These are phyloP conservation scores for Sialis lutaria DNA, from an alignment of 2,888 invertebrate genomes.

Conservation along the genomic window DNA sequence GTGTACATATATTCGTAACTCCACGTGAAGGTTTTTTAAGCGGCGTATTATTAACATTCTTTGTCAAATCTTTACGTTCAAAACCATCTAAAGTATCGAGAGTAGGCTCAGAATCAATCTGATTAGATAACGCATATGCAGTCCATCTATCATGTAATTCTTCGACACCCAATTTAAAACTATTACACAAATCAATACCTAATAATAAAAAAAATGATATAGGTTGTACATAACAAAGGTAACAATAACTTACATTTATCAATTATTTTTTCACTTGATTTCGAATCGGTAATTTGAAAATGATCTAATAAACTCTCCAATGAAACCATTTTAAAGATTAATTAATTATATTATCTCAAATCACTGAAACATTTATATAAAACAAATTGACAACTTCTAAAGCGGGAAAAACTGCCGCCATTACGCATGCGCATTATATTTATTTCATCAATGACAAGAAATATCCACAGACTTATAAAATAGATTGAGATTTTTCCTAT, in stretches of 20 bases:
- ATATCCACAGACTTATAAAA: too few relatives aligned
- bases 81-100: slow-evolving; percentile 38
- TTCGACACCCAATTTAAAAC: slow-evolving; percentile 44
- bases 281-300: not conserved
- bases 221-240: not conserved
- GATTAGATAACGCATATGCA: slow-evolving; percentile 50
- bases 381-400: not conserved
- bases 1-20: not conserved
- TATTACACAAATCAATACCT: slow-evolving; percentile 45
- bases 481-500: too few relatives aligned
- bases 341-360: too few relatives aligned
- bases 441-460: not conserved
- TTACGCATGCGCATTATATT: not conserved
- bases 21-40: not conserved
- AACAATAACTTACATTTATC: slow-evolving; percentile 1
- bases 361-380: too few relatives aligned
- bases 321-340: not conserved
- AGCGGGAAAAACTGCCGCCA: not conserved
- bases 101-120: slow-evolving; percentile 31
- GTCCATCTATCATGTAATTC: slow-evolving; percentile 63
- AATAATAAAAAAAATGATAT: slow-evolving; percentile 8
- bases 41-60: slow-evolving; percentile 16
- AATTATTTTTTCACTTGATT: not conserved
- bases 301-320: slow-evolving; percentile 1
- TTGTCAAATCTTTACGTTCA: slow-evolving; percentile 45